Evolutionary conservation across 2,797 vertebrate genomes (phyloP), one percentile per base, ranked within the genome.

Genomic region (Rachycentron canadum): DNA sequence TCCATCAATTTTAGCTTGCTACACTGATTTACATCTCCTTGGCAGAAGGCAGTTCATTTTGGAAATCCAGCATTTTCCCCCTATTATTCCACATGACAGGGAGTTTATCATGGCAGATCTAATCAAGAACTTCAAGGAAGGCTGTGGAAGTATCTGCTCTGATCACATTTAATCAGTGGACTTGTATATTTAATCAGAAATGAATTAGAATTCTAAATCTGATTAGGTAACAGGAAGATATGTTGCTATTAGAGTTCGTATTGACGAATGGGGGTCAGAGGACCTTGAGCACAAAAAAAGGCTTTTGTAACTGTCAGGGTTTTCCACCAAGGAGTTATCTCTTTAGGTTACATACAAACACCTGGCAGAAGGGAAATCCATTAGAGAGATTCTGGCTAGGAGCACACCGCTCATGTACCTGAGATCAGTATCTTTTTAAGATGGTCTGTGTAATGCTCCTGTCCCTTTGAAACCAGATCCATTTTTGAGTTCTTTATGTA

Each of bases 21-120:
- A 91, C 81, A 56, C 72, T 93, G 92, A 95, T 95, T 94, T 93
- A 93, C 93, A 94, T 94, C 92, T 89, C 82, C 66, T 87, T 78
- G 85, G 90, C 92, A 91, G 88, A 86, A 90, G 86, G 86, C 90
- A 88, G 88, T 92, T 93, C 93, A 91, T 89, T 83, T 84, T 57
- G 69, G 90, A 93, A 92, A 93, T 92, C 83, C 78, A 30, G 81
- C 83, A 38, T 86, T 86, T 88, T 71, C 5, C 41, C 47, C 50
- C 63, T 50, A 30, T 69, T 84, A 84, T 81, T 78, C 69, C 69
- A 78, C 82, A 73, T 63, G 81, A 77, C 70, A 72, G 58, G 41
- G 70, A 76, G 89, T 89, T 78, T 78, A 80, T 91, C 83, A 78
- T 4, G 26, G 56, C 57, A 74, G 64, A 88, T 90, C 72, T 81